Evolutionary conservation across 2,113 vertebrate genomes (phyloP), one percentile per base, ranked within the genome.

Genomic region (Cebus imitator): DNA sequence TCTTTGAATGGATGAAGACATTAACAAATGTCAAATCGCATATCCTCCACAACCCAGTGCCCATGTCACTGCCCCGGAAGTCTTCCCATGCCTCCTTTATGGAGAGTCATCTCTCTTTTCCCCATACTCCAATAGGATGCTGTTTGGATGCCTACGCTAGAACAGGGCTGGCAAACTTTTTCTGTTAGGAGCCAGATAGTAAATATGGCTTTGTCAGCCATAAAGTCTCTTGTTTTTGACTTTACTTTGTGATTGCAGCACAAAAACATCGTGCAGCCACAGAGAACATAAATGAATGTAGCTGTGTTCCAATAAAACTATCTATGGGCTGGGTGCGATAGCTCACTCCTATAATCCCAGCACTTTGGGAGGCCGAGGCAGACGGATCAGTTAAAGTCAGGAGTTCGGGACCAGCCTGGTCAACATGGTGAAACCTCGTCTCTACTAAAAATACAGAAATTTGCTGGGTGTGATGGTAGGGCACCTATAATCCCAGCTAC

Each of bases 231-330:
- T 66, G 25, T 78, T 14, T 40, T 32, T 17, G 6, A 14, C 23
- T 48, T 12, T 2, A 7, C 72, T 50, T 66, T 17, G 5, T 27
- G 9, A 14, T 0, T 1, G 21, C 1, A 68, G 18, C 17, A 1
- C 61, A 57, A 6, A 87, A 35, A 32, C 10, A 1, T 0, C 11
- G 35, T 0, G 7, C 35, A n/a, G 37, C 20, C 25, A 11, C 1
- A 7, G 7, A 80, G 48, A 43, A 14, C 25, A 16, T 5, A 8
- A 30, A 35, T 3, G 8, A 8, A 6, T 6, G 0, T 3, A 25
- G 40, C 27, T 70, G 13, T 20, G 4, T 23, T 55, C 78, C 32
- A 30, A 1, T n/a, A 27, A 7, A 61, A 10, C 20, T 30, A 1
- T n/a, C 35, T 6, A 32, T 0, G 3, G 58, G 50, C 27, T 0